Base-by-base conservation (phyloP, 2,113 vertebrate species). In the Hippocampus comes region DNA sequence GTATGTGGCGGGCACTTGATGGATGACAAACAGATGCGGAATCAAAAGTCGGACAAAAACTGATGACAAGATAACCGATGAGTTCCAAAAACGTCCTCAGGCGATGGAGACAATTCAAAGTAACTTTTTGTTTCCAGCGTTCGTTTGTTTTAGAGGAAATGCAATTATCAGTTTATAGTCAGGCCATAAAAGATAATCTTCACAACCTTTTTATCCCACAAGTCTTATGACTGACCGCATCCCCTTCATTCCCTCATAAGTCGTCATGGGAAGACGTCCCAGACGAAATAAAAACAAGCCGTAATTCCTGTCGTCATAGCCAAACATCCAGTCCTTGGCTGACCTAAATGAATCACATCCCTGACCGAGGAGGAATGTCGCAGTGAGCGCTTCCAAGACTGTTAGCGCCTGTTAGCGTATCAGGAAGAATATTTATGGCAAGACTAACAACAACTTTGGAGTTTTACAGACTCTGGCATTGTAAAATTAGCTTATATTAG, bases 11-110 rank as follows among this genome's bases (percentile, higher is more conserved):
- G 7, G 17, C 12, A 48, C 68, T 48, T 91, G 91, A 92, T 87
- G 82, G 84, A 91, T 90, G 78, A 70, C 78, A 72, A 79, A 84
- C 90, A 92, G 87, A 89, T 92, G 89, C 77, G 73, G 71, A 70
- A 71, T 66, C 65, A 8, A 65, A 78, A 82, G 70, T 71, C 11
- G 8, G 56, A 59, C 56, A 49, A 49, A 18, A 17, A 60, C 68
- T 70, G 30, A 63, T 55, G 70, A 84, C 72, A 79, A 60, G 72
- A 78, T 25, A 71, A 70, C 71, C 27, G 69, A 75, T 74, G 46
- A 71, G 42, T 72, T 73, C 30, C 46, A 20, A 38, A 61, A 64
- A 63, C 74, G 65, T 75, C 72, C 73, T 77, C 70, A 72, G 69
- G 61, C 77, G 79, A 76, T 56, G 42, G 77, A 71, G 14, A 60